Conservation (phyloP, 2,888 invertebrate species). For the Cybosia mesomella region DNA sequence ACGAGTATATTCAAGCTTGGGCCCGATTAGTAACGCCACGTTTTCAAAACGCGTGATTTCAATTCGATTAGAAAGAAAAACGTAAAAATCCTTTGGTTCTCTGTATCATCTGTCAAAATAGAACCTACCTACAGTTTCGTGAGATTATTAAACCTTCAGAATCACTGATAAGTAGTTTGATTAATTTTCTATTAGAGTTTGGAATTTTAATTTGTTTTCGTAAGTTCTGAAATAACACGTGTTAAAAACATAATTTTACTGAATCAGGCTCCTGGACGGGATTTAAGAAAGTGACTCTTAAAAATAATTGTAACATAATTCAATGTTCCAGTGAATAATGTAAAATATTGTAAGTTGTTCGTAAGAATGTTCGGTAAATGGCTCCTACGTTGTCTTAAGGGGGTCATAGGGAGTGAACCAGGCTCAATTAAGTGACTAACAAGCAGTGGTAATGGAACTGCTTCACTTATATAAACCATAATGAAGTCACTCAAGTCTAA, state of each 20-base stretch:
- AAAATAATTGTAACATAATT: too few relatives aligned
- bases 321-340: too few relatives aligned
- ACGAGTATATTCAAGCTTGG: too few relatives aligned
- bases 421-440: neutral
- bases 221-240: neutral
- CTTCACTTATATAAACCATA: neutral
- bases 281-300: too few relatives aligned
- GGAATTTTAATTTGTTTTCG: neutral
- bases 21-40: too few relatives aligned
- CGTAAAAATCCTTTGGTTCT: neutral
- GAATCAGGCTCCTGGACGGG: too few relatives aligned
- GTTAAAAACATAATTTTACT: too few relatives aligned
- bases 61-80: neutral
- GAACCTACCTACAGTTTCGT: neutral
- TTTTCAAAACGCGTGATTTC: too few relatives aligned
- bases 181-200: neutral
- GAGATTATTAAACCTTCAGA: too few relatives aligned
- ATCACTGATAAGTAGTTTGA: too few relatives aligned
- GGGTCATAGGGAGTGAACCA: neutral
- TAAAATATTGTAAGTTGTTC: too few relatives aligned
- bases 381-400: neutral
- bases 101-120: neutral
- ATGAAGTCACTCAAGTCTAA: constrained; percentile 30
- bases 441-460: neutral
- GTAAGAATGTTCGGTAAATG: too few relatives aligned